Evolutionary conservation across 2,888 invertebrate species (phyloP), one percentile per base, ranked within the genome.

Genomic region (Leistus spinibarbis): DNA sequence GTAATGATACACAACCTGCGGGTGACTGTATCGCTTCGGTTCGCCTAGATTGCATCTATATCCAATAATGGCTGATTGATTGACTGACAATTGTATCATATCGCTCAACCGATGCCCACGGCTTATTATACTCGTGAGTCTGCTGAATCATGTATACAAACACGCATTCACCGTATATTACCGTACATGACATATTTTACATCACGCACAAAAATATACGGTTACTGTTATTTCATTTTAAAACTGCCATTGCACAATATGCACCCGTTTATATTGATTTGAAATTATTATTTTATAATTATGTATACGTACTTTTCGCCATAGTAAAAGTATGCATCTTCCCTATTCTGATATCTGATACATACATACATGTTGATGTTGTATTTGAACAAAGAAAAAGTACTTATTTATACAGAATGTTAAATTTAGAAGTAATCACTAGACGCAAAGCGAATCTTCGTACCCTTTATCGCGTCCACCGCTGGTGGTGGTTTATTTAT

Each of bases 71-170:
- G 54, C 56, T 71, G 71, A 71, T 71, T 71, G 71, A 71, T 71
- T 71, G 71, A 71, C 71, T 71, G 71, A 71, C 71, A 71, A 71
- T 71, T 71, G 71, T 65, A 64, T 54, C 71, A 27, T 71, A 71
- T 71, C 70, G 54, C 63, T 60, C 27, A 16, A 54, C 23, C 54
- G 23, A 19, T 60, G 60, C 60, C 60, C 17, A 24, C 20, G 69
- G 67, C 67, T 24, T 23, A 24, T 17, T 57, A 57, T 57, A 56
- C 56, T 57, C 54, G 24, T 24, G 57, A 57, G 22, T n/a, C 54
- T 23, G 54, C 68, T 19, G 19, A 56, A 56, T 56, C 56, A 56
- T 22, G 22, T 60, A 20, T 57, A 24, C 24, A 3, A 24, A 7
- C 7, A 24, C 24, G 24, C 7, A 24, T 24, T n/a, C n/a, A 13